Evolutionary conservation across 2,888 invertebrate species (phyloP), one percentile per base, ranked within the genome.

Genomic region (Apamea anceps): DNA sequence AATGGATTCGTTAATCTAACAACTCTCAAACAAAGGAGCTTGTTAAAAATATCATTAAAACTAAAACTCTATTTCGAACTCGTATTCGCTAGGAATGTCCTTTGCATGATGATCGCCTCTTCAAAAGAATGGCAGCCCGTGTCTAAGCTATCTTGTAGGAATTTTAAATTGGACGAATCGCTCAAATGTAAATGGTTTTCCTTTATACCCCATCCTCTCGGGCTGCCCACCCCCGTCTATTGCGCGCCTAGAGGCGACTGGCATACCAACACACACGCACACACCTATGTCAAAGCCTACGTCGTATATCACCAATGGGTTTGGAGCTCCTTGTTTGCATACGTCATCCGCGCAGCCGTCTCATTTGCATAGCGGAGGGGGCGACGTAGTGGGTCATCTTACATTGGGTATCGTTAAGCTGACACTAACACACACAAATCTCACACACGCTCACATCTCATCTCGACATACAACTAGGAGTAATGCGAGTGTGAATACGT

Each of bases 101-200:
- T 94, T 94, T 92, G 93, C 94, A 95, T 95, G 95, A 94, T 94
- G 95, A 95, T 94, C 94, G 94, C 93, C 94, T 94, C 94, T 95
- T 96, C 96, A 96, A 96, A 96, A 96, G 96, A 97, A 97, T 96
- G 95, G 96, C 96, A 95, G 96, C 96, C 96, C 96, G 96, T 96
- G 96, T 96, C 96, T 96, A 95, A 96, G 96, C 95, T 96, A 96
- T 96, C 97, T 97, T 96, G 96, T 96, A 97, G 96, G 97, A 97
- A 97, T 97, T 97, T 97, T 97, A 97, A 97, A 97, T 97, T 97
- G 97, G 97, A 97, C 97, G 97, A 97, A 97, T 97, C 97, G 97
- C 97, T 97, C 97, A 97, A 97, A 97, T 97, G 97, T 97, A 97
- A 97, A 97, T 97, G 97, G 97, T 97, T 97, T 97, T 97, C 97